Base-by-base conservation (phyloP, 2,797 vertebrate genomes). In the Botia almorhae region DNA sequence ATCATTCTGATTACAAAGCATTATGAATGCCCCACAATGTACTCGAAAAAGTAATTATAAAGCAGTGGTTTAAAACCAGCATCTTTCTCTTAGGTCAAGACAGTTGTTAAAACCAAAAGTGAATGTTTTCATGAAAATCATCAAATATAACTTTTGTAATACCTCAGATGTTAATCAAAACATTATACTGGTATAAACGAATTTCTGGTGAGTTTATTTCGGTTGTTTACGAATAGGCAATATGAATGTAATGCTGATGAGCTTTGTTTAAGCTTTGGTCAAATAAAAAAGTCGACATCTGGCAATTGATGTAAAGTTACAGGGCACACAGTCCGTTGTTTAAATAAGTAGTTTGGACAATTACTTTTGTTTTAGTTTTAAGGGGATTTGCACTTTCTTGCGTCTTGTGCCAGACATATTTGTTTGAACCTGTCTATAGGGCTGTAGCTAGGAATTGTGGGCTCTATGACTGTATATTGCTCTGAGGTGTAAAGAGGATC, bases 141-240 rank as follows among this genome's bases (percentile, higher is more conserved):
- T 19, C n/a, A 29, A 60, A 60, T 17, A 77, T 19, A 46, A 13
- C 6, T 33, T 17, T 33, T 1, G 14, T 43, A 68, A 68, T 56
- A 68, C 21, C 50, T 68, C 53, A 69, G 65, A 77, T 60, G 51
- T 69, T 53, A 69, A 69, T 77, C 39, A 65, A 77, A 48, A 58
- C 1, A 11, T 68, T 77, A 68, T 19, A 58, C 48, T 56, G 48
- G 50, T 58, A 12, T 69, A 48, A 68, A 69, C 65, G 19, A 4
- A 58, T 77, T 60, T 26, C 43, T 23, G 23, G 50, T 43, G 33
- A 5, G 75, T 60, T 69, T 48, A 48, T 69, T 60, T 78, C 39
- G 26, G 23, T 33, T 69, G 53, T 60, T 77, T 69, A 68, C 16
- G 13, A 26, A 43, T 4, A 26, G 64, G 16, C 10, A 23, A 56